Evolutionary conservation across 2,888 invertebrate genomes (phyloP), one percentile per base, ranked within the genome.

Genomic region (Scaptomyza flava): DNA sequence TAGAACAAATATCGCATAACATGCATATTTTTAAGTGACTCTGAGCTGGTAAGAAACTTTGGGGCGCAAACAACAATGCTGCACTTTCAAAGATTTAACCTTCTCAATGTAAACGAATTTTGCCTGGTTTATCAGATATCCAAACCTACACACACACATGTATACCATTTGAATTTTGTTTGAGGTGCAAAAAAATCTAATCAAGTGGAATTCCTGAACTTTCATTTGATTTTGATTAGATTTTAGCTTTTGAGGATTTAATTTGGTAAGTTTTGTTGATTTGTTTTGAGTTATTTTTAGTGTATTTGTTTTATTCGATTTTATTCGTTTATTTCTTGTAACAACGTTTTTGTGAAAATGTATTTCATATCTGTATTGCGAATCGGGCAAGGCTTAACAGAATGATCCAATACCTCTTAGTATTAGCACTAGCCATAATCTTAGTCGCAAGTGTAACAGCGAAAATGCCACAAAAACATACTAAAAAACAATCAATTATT

Each of bases 21-120:
- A 36, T n/a, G 56, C 12, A 47, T 52, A 43, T 41, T 56, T 34
- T 51, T 30, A 50, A 33, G 8, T 30, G 34, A 45, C 30, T 67
- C 51, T 56, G 27, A 30, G 30, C 59, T 43, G 34, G 33, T 8
- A 20, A 36, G 14, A 17, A 52, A 54, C 34, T 58, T 12, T 36
- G 41, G 31, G 27, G 6, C 9, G 23, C 27, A 27, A 27, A 27
- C 27, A 30, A 53, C 34, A 47, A 53, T 9, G 23, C 41, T 33
- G 42, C 3, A 9, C 9, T 7, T 33, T 30, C 8, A 46, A 46
- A 45, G 42, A 54, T 34, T 45, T 60, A 30, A 46, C 30, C 45
- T 31, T 6, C 20, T 11, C 38, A 31, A 36, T 27, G 11, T 34
- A 50, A 67, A 31, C 8, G 30, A 41, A 20, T 52, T 60, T 46